A percentile compares a stretch with the other conserved stretches of the same genome.
phyloP scores from a whole-genome alignment of 2,888 invertebrate species.

The Enchytraeus crypticus region DNA sequence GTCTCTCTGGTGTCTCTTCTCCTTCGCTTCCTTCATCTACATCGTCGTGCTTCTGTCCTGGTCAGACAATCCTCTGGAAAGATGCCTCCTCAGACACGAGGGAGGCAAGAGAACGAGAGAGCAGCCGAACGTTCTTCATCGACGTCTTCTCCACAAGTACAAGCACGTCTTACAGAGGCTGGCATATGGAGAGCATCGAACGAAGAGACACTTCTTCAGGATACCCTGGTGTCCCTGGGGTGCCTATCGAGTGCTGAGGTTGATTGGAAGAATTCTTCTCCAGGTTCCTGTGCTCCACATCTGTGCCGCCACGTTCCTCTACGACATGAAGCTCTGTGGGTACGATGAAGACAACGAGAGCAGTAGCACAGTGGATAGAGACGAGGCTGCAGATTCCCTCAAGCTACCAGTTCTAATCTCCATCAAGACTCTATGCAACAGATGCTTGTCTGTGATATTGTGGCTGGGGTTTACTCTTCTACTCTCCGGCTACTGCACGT shows the following conservation, averaged over 20 bases:
- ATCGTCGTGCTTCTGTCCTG: conserved; percentile 23
- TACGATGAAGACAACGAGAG: not conserved
- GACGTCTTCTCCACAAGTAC: conserved; percentile 21
- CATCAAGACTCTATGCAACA: not conserved
- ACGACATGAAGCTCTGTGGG: conserved; percentile 17
- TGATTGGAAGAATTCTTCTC: conserved; percentile 14
- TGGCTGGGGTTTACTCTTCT: conserved; percentile 26
- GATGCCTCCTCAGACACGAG: conserved; percentile 21
- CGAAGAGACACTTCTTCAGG: conserved; percentile 24
- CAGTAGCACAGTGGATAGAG: not conserved
- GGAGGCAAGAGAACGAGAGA: conserved; percentile 18
- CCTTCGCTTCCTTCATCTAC: conserved; percentile 25
- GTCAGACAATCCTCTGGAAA: conserved; percentile 27
- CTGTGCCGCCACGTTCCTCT: conserved; percentile 17
- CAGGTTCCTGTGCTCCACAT: conserved; percentile 25
- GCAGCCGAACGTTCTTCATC: conserved; percentile 20
- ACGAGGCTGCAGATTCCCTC: not conserved
- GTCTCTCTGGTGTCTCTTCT: conserved; percentile 26
- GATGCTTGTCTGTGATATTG: conserved; percentile 8
- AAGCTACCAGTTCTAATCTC: not conserved
- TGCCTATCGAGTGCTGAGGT: conserved; percentile 14
- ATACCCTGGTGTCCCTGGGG: conserved; percentile 25
- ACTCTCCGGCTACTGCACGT: conserved; percentile 25
- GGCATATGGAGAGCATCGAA: conserved; percentile 23
- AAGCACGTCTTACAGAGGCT: conserved; percentile 21